Evolutionary conservation across 2,113 vertebrate genomes (phyloP).

Genomic region (Centrocercus urophasianus): DNA sequence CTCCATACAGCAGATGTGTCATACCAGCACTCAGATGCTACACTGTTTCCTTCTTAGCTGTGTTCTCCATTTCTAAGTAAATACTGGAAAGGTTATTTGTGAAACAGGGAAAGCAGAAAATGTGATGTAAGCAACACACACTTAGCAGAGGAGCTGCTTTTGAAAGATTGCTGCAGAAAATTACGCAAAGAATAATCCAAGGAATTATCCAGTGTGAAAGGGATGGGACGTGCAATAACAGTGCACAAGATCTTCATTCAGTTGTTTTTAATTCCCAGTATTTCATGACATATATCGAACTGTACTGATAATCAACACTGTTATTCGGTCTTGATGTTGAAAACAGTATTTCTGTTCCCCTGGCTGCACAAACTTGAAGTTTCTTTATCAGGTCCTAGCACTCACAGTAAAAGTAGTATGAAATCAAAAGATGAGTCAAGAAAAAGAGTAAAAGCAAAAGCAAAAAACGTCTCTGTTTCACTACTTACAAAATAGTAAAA

Average conservation of each 20-base stretch:
- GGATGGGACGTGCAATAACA: rapidly evolving
- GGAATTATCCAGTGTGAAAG: neutral
- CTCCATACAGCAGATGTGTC: conserved; percentile 29
- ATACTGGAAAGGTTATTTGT: conserved; percentile 53
- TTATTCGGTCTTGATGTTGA: neutral
- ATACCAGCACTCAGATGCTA: conserved; percentile 34
- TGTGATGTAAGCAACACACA: conserved; percentile 4
- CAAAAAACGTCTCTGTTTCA: conserved; percentile 33
- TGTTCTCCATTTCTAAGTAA: conserved; percentile 52
- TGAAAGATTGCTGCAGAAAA: neutral
- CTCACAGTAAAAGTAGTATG: conserved; percentile 13
- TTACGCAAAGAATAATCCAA: neutral
- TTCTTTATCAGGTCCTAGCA: conserved; percentile 62
- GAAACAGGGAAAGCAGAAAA: conserved; percentile 47
- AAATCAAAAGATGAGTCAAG: conserved; percentile 59
- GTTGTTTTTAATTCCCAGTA: neutral
- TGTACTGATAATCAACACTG: neutral
- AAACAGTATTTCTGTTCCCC: neutral
- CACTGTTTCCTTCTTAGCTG: neutral
- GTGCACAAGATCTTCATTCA: neutral
- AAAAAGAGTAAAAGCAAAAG: neutral
- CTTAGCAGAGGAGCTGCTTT: conserved; percentile 22
- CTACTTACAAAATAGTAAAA: neutral
- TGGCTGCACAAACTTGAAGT: conserved; percentile 18
- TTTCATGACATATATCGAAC: neutral